A percentile compares a stretch with the other conserved stretches of the same genome.
phyloP scores from a whole-genome alignment of 2,797 vertebrate genomes.

The Botia almorhae region DNA sequence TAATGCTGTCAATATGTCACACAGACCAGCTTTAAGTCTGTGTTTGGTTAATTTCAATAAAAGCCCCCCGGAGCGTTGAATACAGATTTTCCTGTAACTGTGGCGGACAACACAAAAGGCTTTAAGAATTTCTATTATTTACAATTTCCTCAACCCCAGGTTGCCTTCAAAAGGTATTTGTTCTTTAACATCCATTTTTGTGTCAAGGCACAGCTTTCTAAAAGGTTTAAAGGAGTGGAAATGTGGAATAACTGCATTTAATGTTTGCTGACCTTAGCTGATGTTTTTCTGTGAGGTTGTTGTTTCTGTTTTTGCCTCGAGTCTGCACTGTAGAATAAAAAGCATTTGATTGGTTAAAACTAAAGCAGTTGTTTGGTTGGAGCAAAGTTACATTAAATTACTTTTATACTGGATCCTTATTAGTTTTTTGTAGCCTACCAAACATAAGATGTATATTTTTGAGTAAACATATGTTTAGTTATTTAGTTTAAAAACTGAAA shows the following conservation, averaged over 20 bases:
- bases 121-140: conserved; percentile 48
- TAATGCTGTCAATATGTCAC: conserved; percentile 19
- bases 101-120: conserved; percentile 45
- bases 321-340: background rate
- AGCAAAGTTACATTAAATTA: too few species aligned
- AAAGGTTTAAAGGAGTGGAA: background rate
- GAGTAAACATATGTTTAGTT: too few species aligned
- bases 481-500: too few species aligned
- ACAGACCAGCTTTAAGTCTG: conserved; percentile 22
- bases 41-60: conserved; percentile 48
- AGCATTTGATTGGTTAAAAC: background rate
- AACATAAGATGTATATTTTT: background rate
- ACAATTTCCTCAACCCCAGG: conserved; percentile 14
- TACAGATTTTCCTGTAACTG: conserved; percentile 27
- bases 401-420: background rate
- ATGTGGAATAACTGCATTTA: conserved; percentile 12
- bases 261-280: conserved; percentile 24
- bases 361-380: background rate
- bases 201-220: conserved; percentile 14
- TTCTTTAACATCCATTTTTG: conserved; percentile 35
- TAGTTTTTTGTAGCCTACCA: background rate
- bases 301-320: background rate
- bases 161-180: conserved; percentile 44
- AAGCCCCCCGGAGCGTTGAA: conserved; percentile 25
- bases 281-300: background rate